Conservation (phyloP, 2,888 invertebrate species). For the Xestia c-nigrum region DNA sequence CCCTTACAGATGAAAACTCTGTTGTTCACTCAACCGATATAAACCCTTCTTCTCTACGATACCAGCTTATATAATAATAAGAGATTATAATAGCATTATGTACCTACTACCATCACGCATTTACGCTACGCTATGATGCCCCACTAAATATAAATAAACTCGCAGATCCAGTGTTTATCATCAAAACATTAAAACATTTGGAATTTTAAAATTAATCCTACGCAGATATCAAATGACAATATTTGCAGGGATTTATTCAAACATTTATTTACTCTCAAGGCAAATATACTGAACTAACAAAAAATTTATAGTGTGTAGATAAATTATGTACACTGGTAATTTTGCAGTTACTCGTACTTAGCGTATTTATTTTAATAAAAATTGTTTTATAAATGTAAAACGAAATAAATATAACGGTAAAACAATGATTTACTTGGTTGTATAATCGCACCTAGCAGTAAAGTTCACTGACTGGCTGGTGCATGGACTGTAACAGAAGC, state of each 20-base stretch:
- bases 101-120: too few species aligned
- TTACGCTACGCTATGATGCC: constrained; percentile 9
- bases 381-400: not conserved
- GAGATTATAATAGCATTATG: constrained; percentile 7
- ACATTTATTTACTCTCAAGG: constrained; percentile 4
- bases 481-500: not conserved
- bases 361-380: not conserved
- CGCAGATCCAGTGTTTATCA: constrained; percentile 3
- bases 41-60: not conserved
- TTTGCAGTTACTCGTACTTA: not conserved
- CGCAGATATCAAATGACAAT: constrained; percentile 30
- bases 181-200: constrained; percentile 25
- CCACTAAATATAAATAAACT: constrained; percentile 22
- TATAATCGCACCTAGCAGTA: not conserved
- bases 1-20: not conserved
- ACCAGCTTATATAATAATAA: not conserved
- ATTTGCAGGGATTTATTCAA: constrained; percentile 27
- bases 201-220: constrained; percentile 18
- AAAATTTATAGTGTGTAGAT: not conserved
- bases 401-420: not conserved
- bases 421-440: not conserved
- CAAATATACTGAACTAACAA: constrained; percentile 28
- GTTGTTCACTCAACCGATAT: constrained; percentile 12
- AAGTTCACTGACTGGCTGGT: not conserved
- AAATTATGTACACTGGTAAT: constrained; percentile 9